Evolutionary conservation across 2,888 invertebrate genomes (phyloP).

Genomic region (Meteorus colon): DNA sequence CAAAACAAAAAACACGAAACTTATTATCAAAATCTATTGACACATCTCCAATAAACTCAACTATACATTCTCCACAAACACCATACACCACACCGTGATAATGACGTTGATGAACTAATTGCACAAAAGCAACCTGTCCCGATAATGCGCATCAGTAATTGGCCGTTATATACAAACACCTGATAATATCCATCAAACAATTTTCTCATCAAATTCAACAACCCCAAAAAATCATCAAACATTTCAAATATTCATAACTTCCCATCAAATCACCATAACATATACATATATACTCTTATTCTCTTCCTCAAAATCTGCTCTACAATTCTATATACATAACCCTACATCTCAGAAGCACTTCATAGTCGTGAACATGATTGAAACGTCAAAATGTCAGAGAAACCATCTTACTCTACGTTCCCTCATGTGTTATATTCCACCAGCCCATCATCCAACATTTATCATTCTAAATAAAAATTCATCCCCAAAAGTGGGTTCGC

Average conservation of each 20-base stretch:
- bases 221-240: too few species aligned
- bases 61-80: too few species aligned
- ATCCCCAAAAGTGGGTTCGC: too few species aligned
- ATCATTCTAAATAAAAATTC: background rate
- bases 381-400: background rate
- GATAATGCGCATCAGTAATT: background rate
- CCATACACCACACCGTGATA: too few species aligned
- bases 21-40: too few species aligned
- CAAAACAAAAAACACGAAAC: too few species aligned
- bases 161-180: background rate
- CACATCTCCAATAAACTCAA: too few species aligned
- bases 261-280: too few species aligned
- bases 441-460: background rate
- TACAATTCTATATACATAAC: background rate
- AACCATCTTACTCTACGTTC: conserved; percentile 33
- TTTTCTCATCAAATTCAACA: background rate
- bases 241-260: too few species aligned
- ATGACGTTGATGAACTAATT: too few species aligned
- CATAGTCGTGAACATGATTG: background rate
- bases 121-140: too few species aligned
- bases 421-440: conserved; percentile 26
- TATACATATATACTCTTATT: too few species aligned
- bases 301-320: background rate
- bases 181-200: background rate
- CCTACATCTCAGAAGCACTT: background rate